These are phyloP conservation scores for Phyllostomus discolor DNA, from an alignment of 2,113 vertebrate species.

Conservation along the genomic window DNA sequence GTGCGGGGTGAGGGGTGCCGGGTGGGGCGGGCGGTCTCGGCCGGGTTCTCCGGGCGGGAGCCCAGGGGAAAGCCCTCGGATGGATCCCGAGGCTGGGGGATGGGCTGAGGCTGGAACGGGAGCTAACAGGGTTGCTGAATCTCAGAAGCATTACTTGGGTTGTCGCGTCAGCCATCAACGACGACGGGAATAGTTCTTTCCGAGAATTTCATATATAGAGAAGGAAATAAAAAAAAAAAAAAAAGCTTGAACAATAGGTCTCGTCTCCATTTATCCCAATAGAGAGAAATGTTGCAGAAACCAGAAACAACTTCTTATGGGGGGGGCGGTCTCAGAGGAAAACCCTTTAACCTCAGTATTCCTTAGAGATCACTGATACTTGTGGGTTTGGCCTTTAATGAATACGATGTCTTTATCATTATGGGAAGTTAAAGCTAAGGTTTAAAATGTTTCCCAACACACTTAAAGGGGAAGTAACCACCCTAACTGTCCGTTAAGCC, in stretches of 20 bases:
- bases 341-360: not conserved
- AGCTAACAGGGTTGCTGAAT: constrained; percentile 48
- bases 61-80: not conserved
- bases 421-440: constrained; percentile 3
- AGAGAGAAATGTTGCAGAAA: not conserved
- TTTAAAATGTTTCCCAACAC: constrained; percentile 8
- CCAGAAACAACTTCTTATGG: not conserved
- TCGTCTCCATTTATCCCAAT: not conserved
- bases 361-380: not conserved
- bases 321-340: not conserved
- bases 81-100: not conserved
- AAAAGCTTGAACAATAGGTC: constrained; percentile 26
- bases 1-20: not conserved
- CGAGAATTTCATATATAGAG: not conserved
- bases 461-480: not conserved
- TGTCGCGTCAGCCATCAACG: not conserved
- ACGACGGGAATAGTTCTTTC: constrained; percentile 18
- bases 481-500: not conserved
- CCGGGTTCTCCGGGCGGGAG: not conserved
- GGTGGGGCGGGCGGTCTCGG: not conserved
- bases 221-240: no score
- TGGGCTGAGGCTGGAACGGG: constrained; percentile 46
- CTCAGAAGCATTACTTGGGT: not conserved
- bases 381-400: not conserved
- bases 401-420: not conserved